A percentile compares a stretch with the other conserved stretches of the same genome.
phyloP scores from a whole-genome alignment of 1,140 invertebrate genomes.

The Muscidifurax raptorellus region DNA sequence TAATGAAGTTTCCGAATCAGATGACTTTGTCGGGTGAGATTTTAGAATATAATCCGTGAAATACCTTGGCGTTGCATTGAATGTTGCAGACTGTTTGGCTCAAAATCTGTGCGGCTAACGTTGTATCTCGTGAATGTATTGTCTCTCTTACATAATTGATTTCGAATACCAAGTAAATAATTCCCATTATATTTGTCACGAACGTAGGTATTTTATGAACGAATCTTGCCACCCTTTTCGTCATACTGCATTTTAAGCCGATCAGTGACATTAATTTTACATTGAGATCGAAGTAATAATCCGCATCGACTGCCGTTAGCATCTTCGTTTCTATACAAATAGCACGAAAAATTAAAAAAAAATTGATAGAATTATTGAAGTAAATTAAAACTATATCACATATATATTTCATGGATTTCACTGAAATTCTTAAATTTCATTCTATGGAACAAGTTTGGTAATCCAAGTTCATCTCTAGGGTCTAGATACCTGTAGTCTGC shows the following conservation, averaged over 20 bases:
- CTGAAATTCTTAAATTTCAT: too few species aligned
- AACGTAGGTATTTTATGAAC: not conserved
- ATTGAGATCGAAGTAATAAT: not conserved
- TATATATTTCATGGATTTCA: too few species aligned
- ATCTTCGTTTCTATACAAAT: not conserved
- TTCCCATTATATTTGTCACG: not conserved
- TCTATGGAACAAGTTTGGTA: too few species aligned
- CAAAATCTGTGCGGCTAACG: not conserved
- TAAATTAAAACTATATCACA: not conserved
- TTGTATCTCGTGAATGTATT: not conserved
- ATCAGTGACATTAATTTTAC: not conserved
- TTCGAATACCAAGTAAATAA: not conserved
- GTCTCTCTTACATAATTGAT: not conserved
- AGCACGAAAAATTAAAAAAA: too few species aligned
- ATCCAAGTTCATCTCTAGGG: too few species aligned
- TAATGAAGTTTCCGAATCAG: not conserved
- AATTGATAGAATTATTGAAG: too few species aligned
- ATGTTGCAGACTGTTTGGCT: not conserved
- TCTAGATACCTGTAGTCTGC: too few species aligned
- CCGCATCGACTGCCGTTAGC: not conserved
- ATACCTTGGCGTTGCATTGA: not conserved
- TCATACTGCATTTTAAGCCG: not conserved
- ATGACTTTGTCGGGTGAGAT: not conserved
- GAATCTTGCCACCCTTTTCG: not conserved
- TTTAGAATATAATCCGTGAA: not conserved